phyloP scores from a whole-genome alignment of 2,797 vertebrate genomes.

The Aeoliscus strigatus region DNA sequence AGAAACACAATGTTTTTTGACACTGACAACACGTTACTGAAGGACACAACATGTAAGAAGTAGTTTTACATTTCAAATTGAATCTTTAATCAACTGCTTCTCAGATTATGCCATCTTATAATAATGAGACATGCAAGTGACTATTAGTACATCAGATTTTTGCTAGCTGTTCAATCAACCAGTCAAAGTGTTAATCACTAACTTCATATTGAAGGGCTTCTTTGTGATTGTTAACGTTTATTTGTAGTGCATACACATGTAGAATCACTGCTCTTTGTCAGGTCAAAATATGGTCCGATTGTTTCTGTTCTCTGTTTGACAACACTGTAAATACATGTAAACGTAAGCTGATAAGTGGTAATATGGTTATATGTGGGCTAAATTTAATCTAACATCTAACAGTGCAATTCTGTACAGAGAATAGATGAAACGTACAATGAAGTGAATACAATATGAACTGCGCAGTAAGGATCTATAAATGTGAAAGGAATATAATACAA shows the following conservation, averaged over 20 bases:
- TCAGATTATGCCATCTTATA: neutral
- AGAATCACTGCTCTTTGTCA: neutral
- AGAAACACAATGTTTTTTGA: neutral
- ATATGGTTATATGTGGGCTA: neutral
- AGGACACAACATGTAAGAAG: neutral
- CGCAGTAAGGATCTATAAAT: no score
- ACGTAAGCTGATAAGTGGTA: no score
- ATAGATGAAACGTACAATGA: no score
- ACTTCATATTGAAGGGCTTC: conserved; percentile 62
- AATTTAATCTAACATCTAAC: conserved; percentile 1
- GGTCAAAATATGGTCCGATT: no score
- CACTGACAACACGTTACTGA: no score
- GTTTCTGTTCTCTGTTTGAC: neutral
- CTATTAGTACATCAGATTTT: neutral
- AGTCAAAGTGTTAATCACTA: conserved; percentile 11
- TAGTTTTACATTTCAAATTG: conserved; percentile 8
- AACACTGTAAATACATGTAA: no score
- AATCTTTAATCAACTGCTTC: conserved; percentile 8
- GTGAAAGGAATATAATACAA: no score
- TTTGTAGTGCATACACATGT: no score
- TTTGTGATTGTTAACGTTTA: neutral
- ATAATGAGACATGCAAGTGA: neutral
- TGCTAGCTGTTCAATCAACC: conserved; percentile 4
- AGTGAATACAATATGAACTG: no score
- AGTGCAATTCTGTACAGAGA: no score